Evolutionary conservation across 2,113 vertebrate genomes (phyloP).

Genomic region (Laticauda laticaudata): DNA sequence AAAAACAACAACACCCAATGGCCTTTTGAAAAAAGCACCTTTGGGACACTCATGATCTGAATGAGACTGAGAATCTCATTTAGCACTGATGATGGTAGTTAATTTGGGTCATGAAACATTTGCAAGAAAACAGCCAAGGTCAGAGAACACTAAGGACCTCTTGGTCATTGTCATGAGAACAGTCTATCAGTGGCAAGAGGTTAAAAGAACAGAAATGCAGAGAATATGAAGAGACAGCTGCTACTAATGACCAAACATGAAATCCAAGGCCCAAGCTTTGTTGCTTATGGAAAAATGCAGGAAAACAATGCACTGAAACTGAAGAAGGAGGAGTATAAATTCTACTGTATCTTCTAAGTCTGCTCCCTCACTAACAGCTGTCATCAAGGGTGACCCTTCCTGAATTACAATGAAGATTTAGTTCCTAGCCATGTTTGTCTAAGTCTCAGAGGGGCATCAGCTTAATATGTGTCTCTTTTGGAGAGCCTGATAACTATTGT

Average conservation of each 20-base stretch:
- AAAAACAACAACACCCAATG: no score
- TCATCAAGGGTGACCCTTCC: not conserved
- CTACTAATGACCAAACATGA: not conserved
- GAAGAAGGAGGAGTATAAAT: not conserved
- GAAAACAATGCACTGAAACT: not conserved
- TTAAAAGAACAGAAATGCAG: not conserved
- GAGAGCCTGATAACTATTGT: not conserved
- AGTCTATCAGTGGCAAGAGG: not conserved
- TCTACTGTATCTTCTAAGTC: not conserved
- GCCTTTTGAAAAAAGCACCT: no score
- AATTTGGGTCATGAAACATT: no score
- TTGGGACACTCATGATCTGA: no score
- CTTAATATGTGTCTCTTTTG: not conserved
- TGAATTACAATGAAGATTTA: not conserved
- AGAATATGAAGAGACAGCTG: not conserved
- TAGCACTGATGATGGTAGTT: no score
- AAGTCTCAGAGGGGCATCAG: not conserved
- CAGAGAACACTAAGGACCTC: no score
- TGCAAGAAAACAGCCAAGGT: no score
- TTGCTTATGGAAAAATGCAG: not conserved
- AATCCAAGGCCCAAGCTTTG: not conserved
- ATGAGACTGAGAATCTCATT: no score
- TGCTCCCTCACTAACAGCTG: not conserved
- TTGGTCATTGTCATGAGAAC: no score
- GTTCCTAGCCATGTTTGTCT: not conserved